Evolutionary conservation across 2,888 invertebrate species (phyloP).

Genomic region (Torymus auratus): DNA sequence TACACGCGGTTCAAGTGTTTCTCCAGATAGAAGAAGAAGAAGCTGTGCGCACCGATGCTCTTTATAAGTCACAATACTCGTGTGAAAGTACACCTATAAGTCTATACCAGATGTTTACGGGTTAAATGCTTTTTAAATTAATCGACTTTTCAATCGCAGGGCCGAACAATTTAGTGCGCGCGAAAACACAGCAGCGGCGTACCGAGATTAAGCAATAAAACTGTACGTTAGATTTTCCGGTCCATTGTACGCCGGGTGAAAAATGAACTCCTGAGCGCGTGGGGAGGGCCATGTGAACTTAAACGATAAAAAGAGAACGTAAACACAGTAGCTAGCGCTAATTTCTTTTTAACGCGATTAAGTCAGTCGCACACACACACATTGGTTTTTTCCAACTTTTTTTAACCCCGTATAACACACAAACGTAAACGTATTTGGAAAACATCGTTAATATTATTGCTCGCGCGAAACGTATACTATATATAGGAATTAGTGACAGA

Average conservation of each 20-base stretch:
- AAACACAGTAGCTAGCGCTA: conserved; percentile 10
- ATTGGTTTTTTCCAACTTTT: too few species aligned
- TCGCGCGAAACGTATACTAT: neutral
- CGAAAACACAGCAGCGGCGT: neutral
- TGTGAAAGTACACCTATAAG: too few species aligned
- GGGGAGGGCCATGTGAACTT: conserved; percentile 33
- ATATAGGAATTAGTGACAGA: conserved; percentile 46
- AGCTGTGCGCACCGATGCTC: too few species aligned
- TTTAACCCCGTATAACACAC: too few species aligned
- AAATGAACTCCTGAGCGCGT: too few species aligned
- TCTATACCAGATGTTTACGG: too few species aligned
- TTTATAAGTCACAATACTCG: too few species aligned
- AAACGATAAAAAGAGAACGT: neutral
- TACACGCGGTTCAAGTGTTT: neutral
- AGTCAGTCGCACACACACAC: too few species aligned
- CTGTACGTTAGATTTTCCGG: neutral
- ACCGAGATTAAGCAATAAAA: conserved; percentile 26
- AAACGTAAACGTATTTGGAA: too few species aligned
- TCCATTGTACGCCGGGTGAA: neutral
- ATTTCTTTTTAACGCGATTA: conserved; percentile 16
- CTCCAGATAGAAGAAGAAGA: neutral
- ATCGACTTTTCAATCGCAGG: too few species aligned
- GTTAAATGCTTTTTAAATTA: too few species aligned
- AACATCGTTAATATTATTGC: conserved; percentile 39
- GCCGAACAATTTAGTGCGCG: neutral